These are phyloP conservation scores for Scalopus aquaticus DNA, from an alignment of 2,113 vertebrate genomes.

Conservation along the genomic window DNA sequence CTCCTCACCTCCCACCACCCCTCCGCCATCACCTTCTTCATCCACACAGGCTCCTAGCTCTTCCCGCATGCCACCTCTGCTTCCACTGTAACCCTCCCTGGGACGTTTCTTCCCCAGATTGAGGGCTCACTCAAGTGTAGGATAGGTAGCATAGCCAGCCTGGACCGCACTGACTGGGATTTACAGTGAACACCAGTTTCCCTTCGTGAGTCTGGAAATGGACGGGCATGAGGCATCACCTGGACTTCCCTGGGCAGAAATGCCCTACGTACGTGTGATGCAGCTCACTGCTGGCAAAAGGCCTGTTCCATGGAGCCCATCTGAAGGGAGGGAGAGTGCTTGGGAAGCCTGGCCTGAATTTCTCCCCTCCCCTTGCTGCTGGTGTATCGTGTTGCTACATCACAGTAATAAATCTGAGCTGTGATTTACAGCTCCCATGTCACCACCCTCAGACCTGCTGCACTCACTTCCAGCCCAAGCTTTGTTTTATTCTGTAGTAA, in stretches of 20 bases:
- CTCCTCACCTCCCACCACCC: neutral
- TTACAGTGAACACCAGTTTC: neutral
- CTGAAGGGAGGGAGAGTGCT: neutral
- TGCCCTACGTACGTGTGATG: no score
- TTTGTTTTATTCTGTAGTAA: neutral
- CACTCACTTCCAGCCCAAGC: neutral
- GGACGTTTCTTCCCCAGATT: neutral
- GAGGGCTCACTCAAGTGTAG: neutral
- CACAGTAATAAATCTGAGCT: neutral
- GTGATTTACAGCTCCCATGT: neutral
- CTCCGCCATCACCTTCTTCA: neutral
- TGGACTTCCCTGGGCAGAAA: neutral
- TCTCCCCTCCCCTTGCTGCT: neutral
- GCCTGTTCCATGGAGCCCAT: neutral
- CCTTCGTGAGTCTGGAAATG: neutral
- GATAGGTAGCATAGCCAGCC: neutral
- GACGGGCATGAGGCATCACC: neutral
- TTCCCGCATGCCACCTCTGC: no score
- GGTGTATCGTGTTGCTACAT: neutral
- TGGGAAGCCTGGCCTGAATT: neutral
- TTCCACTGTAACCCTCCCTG: neutral
- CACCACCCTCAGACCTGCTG: neutral
- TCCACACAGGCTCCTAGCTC: no score
- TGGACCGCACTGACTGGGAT: neutral
- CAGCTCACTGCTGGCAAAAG: neutral